Base-by-base conservation (phyloP, 2,113 vertebrate genomes). In the Eretmochelys imbricata region DNA sequence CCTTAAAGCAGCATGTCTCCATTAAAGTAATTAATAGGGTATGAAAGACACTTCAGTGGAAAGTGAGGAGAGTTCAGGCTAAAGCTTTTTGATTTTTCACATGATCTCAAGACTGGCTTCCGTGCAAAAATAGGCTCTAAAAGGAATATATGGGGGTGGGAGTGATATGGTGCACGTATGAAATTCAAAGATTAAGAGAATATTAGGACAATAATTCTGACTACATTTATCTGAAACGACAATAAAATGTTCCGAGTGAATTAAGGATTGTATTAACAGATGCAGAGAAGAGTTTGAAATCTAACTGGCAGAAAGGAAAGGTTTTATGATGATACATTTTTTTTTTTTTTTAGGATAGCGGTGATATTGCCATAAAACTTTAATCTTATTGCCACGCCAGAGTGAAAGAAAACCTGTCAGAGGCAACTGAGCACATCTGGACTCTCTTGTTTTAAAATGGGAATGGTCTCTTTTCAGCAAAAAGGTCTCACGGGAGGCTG, bases 1-100 rank as follows among this genome's bases (percentile, higher is more conserved):
- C 94, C 89, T 98, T 97, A 98, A 98, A 98, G 89, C 82, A 95
- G 95, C 91, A 89, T 96, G 95, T 96, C 91, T 90, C 95, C 96
- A 96, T 98, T 97, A 98, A 98, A 97, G 97, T 97, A 97, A 98
- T 97, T 98, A 98, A 98, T 95, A 95, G 93, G 87, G 89, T 46
- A 54, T 87, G 88, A 84, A 97, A 90, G 94, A 89, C 83, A 84
- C 51, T 79, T 82, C 76, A 93, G 87, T 2, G 13, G 93, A 93
- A 96, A 93, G 82, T 10, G 91, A 93, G 62, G 62, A 72, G 49
- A 1, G 42, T 49, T 42, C 1, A 4, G 81, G 90, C 89, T 93
- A 79, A 80, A 87, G 51, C 20, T 79, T 87, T 87, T 87, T 91
- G 91, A 95, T 92, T 93, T 93, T 95, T 87, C 91, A 94, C 76